Evolutionary conservation across 1,140 invertebrate species (phyloP), one percentile per base, ranked within the genome.

Genomic region (Drosophila setifemur): DNA sequence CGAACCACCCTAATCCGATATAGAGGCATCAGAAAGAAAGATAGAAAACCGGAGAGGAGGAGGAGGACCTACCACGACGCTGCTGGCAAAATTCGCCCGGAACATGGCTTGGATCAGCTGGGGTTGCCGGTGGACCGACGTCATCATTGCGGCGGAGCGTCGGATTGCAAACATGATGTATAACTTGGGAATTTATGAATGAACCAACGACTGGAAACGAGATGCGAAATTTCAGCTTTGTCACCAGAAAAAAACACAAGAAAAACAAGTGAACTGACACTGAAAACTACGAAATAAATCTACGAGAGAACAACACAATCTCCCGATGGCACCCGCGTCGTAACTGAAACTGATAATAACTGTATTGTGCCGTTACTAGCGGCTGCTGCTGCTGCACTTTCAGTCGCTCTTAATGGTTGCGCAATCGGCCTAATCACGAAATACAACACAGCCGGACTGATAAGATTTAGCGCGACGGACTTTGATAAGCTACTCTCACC

Each of bases 141-240:
- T 54, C 16, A 79, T 66, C 37, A 72, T 33, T 7, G 53, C 44
- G 21, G 29, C 52, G 18, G 79, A 55, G 19, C 81, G 70, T 1
- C 81, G 81, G 25, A 86, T 4, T n/a, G 75, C 70, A 44, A 86
- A 85, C 79, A 85, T 83, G 12, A 7, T 42, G 48, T 75, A 16
- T 25, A 26, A 18, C 26, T 54, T 16, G 21, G 50, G 33, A 11
- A 60, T 48, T 52, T 60, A 69, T 73, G 39, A 77, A 66, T 64
- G 55, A 76, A 68, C 25, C 7, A 43, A 45, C 18, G 40, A 73
- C 53, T 63, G 43, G 43, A 49, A 66, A 40, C 57, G 58, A 66
- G 25, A 66, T 25, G 60, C 43, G 25, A 49, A 35, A 44, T 18
- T 52, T 53, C 49, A 53, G 29, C 33, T 39, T 49, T 66, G 58